Evolutionary conservation across 2,888 invertebrate species (phyloP).

Genomic region (Netelia virgata): DNA sequence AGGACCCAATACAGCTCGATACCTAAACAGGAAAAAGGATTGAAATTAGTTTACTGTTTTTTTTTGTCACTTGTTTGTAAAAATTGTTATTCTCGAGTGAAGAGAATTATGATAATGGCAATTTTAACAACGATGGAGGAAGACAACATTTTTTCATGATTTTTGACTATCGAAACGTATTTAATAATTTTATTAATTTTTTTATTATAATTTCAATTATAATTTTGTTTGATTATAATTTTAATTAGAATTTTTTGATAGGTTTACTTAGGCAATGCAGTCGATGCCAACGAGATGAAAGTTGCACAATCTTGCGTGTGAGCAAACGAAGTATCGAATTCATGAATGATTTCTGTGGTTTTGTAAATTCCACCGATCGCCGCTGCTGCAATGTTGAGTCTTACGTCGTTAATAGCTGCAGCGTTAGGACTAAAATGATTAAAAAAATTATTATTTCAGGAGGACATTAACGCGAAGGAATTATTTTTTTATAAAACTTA

Average conservation of each 20-base stretch:
- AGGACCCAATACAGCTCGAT: constrained; percentile 93
- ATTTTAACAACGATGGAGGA: not conserved
- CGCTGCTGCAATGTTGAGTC: constrained; percentile 87
- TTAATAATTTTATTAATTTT: not conserved
- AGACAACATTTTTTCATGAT: not conserved
- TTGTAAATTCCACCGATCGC: constrained; percentile 91
- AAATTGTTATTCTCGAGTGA: not conserved
- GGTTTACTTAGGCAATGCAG: constrained; percentile 90
- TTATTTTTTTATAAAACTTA: not conserved
- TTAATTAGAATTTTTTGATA: not conserved
- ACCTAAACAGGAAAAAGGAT: constrained; percentile 85
- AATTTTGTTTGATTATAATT: not conserved
- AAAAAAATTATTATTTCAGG: not conserved
- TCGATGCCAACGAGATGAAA: constrained; percentile 91
- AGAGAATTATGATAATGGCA: no score
- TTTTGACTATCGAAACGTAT: not conserved
- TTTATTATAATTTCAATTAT: not conserved
- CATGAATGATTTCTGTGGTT: constrained; percentile 85
- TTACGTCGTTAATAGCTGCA: constrained; percentile 87
- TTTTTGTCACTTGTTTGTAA: not conserved
- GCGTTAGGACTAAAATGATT: constrained; percentile 87
- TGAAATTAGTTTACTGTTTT: constrained; percentile 10
- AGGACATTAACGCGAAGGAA: constrained; percentile 22
- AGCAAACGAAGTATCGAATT: constrained; percentile 88
- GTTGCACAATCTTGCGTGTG: constrained; percentile 92